Percentiles rank a stretch among this genome's conserved stretches.
phyloP scores from a whole-genome alignment of 2,113 vertebrate genomes.

The Coracopsis vasa region DNA sequence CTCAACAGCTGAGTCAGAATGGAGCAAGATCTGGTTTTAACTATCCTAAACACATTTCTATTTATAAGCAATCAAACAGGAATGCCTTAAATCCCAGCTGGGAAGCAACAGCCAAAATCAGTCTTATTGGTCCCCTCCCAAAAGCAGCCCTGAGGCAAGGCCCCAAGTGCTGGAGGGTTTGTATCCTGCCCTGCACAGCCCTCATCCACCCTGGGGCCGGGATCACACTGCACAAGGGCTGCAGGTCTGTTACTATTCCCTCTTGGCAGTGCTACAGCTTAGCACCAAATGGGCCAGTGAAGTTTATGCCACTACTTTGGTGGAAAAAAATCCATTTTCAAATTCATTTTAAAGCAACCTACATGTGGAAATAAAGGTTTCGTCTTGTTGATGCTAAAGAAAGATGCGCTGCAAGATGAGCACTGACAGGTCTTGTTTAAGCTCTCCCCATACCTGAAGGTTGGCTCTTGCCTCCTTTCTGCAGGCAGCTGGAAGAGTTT shows the following conservation, averaged over 20 bases:
- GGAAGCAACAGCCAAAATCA: neutral
- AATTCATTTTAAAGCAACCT: neutral
- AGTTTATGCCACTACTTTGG: neutral
- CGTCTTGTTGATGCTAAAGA: neutral
- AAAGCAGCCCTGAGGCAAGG: neutral
- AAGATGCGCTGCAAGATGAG: neutral
- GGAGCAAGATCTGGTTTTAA: neutral
- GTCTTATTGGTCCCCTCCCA: neutral
- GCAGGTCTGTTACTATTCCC: neutral
- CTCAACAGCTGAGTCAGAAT: neutral
- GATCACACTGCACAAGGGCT: fast-evolving
- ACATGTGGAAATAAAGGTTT: neutral
- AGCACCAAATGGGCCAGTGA: neutral
- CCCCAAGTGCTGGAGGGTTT: neutral
- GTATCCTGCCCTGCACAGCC: neutral
- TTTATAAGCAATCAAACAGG: neutral
- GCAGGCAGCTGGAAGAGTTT: neutral
- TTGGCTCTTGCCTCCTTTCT: neutral
- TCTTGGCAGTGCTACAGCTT: neutral
- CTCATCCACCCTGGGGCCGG: neutral
- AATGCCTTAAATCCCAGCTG: neutral
- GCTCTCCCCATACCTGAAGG: neutral
- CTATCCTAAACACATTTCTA: neutral
- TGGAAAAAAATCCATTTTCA: neutral
- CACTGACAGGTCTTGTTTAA: fast-evolving